A percentile compares a stretch with the other conserved stretches of the same genome.
Conservation (phyloP, 2,113 vertebrate species). For the Prochilodus magdalenae region DNA sequence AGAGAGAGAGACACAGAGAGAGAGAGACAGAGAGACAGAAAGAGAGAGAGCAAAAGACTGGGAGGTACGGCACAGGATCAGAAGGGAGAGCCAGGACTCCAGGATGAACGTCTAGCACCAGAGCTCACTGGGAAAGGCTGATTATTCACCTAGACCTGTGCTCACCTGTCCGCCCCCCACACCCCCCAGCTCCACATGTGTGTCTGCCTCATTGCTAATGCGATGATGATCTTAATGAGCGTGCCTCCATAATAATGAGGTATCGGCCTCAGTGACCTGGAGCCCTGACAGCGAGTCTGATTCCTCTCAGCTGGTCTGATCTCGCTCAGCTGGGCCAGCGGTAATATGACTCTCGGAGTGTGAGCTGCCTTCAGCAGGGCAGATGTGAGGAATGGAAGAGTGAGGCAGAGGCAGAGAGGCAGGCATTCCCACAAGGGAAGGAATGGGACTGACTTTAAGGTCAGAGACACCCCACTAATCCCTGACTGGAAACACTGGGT, state of each 20-base stretch:
- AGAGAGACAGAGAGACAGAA: background rate
- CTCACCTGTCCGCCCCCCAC: conserved; percentile 23
- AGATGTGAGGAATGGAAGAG: conserved; percentile 44
- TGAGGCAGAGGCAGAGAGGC: conserved; percentile 6
- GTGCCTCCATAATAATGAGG: conserved; percentile 13
- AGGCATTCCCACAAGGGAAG: conserved; percentile 5
- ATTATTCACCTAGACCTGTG: background rate
- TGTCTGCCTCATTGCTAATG: conserved; percentile 30
- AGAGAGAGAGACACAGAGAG: no score
- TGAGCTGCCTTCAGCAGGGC: conserved; percentile 39
- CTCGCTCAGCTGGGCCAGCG: conserved; percentile 40
- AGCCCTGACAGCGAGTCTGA: conserved; percentile 42
- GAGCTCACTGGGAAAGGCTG: background rate
- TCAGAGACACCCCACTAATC: background rate
- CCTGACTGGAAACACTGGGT: background rate
- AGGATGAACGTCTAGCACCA: background rate
- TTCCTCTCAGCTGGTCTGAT: conserved; percentile 45
- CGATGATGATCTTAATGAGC: conserved; percentile 37
- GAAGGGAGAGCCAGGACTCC: conserved; percentile 48
- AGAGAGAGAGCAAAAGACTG: background rate
- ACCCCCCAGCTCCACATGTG: no score
- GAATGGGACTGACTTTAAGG: conserved; percentile 16
- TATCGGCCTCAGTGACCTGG: conserved; percentile 5
- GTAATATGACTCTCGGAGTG: conserved; percentile 35
- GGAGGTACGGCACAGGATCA: conserved; percentile 35